A percentile compares a stretch with the other conserved stretches of the same genome.
Conservation (phyloP, 1,140 invertebrate species). For the Parasteatoda tepidariorum region DNA sequence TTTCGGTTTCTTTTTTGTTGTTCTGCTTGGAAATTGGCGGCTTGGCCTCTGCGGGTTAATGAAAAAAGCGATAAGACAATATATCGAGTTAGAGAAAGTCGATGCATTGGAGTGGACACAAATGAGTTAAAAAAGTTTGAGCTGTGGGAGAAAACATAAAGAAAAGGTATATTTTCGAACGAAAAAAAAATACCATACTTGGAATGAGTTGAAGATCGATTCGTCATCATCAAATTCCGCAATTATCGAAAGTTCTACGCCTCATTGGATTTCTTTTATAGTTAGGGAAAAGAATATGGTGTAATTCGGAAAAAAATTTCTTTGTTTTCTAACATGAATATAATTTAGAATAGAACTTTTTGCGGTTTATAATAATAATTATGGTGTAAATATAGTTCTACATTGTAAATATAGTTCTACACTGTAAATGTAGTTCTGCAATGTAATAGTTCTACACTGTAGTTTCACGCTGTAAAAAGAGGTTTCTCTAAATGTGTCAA, state of each 20-base stretch:
- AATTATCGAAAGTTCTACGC: constrained; percentile 34
- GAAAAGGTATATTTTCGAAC: not conserved
- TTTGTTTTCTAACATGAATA: not conserved
- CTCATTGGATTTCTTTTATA: not conserved
- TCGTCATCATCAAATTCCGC: constrained; percentile 16
- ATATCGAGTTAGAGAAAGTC: constrained; percentile 34
- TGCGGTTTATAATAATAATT: too few relatives aligned
- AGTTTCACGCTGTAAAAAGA: too few relatives aligned
- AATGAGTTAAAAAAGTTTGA: constrained; percentile 4
- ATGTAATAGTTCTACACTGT: too few relatives aligned
- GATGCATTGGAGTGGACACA: constrained; percentile 43
- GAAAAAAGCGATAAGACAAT: constrained; percentile 58
- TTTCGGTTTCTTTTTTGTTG: constrained; percentile 25
- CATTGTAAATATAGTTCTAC: too few relatives aligned
- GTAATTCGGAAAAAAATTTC: not conserved
- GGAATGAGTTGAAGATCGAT: constrained; percentile 37
- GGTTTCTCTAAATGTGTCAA: too few relatives aligned
- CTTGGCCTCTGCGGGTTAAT: constrained; percentile 46
- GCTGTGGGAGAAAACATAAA: not conserved
- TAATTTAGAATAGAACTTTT: too few relatives aligned
- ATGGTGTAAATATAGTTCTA: too few relatives aligned
- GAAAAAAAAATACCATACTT: not conserved
- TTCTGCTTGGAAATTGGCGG: constrained; percentile 1
- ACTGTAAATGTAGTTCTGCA: too few relatives aligned
- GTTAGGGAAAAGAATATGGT: not conserved